Percentiles rank a stretch among this genome's conserved stretches.
Conservation (phyloP, 2,888 invertebrate species). For the Erynnis tages region DNA sequence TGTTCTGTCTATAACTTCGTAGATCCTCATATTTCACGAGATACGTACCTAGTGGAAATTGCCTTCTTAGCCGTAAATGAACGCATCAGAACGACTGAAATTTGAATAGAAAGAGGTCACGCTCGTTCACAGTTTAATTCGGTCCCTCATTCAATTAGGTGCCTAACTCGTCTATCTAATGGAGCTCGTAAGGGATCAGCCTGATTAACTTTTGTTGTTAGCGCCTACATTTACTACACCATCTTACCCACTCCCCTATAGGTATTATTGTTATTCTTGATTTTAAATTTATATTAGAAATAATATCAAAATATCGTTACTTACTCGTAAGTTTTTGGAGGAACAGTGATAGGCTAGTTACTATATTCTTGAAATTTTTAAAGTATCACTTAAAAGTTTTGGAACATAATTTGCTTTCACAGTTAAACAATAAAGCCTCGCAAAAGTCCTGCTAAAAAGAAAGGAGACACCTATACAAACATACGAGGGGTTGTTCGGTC, state of each 20-base stretch:
- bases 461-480: constrained; percentile 15
- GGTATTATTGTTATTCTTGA: no score
- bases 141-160: constrained; percentile 78
- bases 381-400: no score
- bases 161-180: constrained; percentile 66
- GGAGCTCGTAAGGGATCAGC: constrained; percentile 70
- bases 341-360: no score
- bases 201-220: constrained; percentile 74
- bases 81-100: constrained; percentile 55
- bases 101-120: constrained; percentile 80
- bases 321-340: no score
- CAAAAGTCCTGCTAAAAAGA: background rate
- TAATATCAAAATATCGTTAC: no score
- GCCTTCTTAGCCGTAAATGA: constrained; percentile 24
- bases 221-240: constrained; percentile 46
- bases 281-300: no score
- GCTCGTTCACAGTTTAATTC: constrained; percentile 67
- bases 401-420: background rate
- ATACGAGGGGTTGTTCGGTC: constrained; percentile 10
- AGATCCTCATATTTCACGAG: background rate
- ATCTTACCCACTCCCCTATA: constrained; percentile 39
- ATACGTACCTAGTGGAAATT: background rate
- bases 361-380: no score
- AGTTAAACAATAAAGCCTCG: background rate
- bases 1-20: background rate